A percentile compares a stretch with the other conserved stretches of the same genome.
Evolutionary conservation across 2,888 invertebrate species (phyloP).

Genomic region (Polydesmus complanatus): DNA sequence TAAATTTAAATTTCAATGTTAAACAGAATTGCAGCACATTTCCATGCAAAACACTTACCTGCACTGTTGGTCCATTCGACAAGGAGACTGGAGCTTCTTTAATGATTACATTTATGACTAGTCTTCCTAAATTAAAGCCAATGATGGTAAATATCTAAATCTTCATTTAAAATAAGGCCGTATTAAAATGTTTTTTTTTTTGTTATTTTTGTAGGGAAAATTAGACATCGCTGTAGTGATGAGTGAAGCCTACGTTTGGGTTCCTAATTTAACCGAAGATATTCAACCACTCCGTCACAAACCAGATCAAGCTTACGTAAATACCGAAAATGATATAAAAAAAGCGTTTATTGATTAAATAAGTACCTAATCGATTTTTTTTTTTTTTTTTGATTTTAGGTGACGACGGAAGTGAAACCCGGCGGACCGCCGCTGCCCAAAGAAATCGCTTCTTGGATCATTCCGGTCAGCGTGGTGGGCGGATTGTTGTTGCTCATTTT

Average conservation of each 20-base stretch:
- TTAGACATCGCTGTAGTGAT: background rate
- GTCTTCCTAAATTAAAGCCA: background rate
- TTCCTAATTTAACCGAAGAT: background rate
- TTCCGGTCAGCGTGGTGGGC: slow-evolving; percentile 7
- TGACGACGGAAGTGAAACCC: slow-evolving; percentile 6
- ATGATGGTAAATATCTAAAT: background rate
- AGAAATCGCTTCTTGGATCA: slow-evolving; percentile 5
- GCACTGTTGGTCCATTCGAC: slow-evolving; percentile 9
- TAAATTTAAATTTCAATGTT: background rate
- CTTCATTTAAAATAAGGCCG: too few relatives aligned
- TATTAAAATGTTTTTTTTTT: background rate
- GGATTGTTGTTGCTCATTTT: slow-evolving; percentile 4
- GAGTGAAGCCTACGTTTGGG: background rate
- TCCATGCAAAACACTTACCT: slow-evolving; percentile 3
- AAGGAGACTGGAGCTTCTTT: background rate
- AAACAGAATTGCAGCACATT: slow-evolving; percentile 11
- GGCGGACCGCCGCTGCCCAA: slow-evolving; percentile 1
- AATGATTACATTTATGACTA: background rate
- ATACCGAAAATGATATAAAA: too few relatives aligned
- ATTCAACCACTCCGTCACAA: slow-evolving; percentile 3
- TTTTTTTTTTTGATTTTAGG: too few relatives aligned
- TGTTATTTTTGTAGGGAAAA: background rate
- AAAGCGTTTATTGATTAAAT: background rate
- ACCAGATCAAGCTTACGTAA: background rate
- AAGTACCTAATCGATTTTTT: too few relatives aligned